Base-by-base conservation (phyloP, 2,797 vertebrate species). In the Acanthis flammea region DNA sequence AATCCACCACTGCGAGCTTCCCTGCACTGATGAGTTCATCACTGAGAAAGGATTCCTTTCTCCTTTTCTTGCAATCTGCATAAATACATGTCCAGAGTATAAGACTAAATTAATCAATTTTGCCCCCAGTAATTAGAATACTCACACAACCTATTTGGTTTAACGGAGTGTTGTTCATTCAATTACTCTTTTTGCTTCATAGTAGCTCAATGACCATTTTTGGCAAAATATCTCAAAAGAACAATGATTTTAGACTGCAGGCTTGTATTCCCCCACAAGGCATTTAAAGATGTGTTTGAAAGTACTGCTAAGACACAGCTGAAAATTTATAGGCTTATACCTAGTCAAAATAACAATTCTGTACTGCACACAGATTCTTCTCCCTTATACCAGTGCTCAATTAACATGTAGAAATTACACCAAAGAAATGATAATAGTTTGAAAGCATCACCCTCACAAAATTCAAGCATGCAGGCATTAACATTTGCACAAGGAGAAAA, bases 1-100 rank as follows among this genome's bases (percentile, higher is more conserved):
- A 93, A 93, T 95, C 66, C 80, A 81, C 89, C 85, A 93, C 85
- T 80, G 90, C 27, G 41, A 95, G 70, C 71, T 93, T 95, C 88
- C 83, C 63, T 77, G 78, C 39, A 58, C 75, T 95, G 79, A 81
- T 88, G 86, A 93, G 58, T 94, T 96, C 94, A 94, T 68, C 51
- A 23, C 54, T 70, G 62, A 94, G 78, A 91, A 95, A 57, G 35
- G 47, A 79, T 93, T 95, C 88, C 65, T 81, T 96, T 96, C 31
- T 78, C 53, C 6, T 73, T 57, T 53, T 70, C 57, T 79, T 61
- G 28, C 24, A 72, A 67, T 94, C 77, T 88, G 24, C 66, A 71
- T 73, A 75, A 92, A 74, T 93, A 62, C 4, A 28, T n/a, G 68
- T 58, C 39, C 75, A 96, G 62, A 78, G 28, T 37, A 12, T 47